Conservation (phyloP, 2,888 invertebrate genomes). For the Euzophera pinguis region DNA sequence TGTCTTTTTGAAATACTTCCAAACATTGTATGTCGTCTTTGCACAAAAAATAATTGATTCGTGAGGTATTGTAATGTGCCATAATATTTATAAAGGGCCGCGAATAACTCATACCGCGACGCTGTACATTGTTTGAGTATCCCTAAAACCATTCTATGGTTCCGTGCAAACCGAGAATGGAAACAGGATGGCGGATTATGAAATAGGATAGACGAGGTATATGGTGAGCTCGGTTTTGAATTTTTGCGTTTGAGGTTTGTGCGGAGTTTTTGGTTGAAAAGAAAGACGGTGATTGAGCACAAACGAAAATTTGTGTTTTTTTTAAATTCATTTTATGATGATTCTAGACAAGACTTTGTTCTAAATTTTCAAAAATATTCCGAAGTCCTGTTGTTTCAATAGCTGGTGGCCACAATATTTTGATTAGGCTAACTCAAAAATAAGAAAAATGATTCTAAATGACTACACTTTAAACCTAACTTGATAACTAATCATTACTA, state of each 20-base stretch:
- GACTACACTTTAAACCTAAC: no score
- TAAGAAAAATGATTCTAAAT: no score
- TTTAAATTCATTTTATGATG: background rate
- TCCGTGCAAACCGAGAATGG: background rate
- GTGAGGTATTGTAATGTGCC: no score
- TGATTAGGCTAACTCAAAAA: no score
- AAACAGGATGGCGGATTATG: background rate
- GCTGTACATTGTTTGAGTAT: conserved; percentile 12
- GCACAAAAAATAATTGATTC: no score
- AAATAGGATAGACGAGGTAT: background rate
- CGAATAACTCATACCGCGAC: conserved; percentile 34
- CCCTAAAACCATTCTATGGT: background rate
- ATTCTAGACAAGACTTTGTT: background rate
- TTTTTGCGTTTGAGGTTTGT: background rate
- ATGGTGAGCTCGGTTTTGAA: background rate
- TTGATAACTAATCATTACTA: no score
- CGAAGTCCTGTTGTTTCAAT: no score
- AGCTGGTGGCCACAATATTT: no score
- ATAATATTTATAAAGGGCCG: background rate
- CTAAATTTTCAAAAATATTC: no score
- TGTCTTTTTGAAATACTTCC: no score
- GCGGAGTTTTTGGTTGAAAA: background rate
- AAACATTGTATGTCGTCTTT: no score
- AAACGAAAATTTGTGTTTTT: background rate
- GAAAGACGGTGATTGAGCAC: background rate